These are phyloP conservation scores for Drosophila meridiana DNA, from an alignment of 2,888 invertebrate species.

Conservation along the genomic window DNA sequence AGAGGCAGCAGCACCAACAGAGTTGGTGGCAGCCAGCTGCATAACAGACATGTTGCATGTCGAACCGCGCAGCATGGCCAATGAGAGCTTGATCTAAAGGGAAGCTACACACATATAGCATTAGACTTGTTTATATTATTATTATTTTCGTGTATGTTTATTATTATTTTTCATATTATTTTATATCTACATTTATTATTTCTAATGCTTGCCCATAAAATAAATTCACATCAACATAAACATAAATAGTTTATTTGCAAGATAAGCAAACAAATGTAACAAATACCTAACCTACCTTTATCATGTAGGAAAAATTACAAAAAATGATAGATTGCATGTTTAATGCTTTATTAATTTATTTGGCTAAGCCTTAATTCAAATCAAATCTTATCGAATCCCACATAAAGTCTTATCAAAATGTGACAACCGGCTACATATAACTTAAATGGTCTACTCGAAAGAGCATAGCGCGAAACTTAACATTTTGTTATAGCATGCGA, in stretches of 20 bases:
- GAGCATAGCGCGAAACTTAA: conserved; percentile 20
- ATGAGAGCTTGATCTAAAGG: conserved; percentile 16
- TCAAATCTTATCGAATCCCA: conserved; percentile 1
- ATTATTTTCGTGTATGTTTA: not conserved
- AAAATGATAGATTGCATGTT: conserved; percentile 1
- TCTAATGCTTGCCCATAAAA: too few relatives aligned
- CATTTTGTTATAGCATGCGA: conserved; percentile 66
- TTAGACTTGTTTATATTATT: not conserved
- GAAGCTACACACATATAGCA: not conserved
- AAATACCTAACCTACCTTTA: not conserved
- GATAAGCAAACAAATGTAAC: not conserved
- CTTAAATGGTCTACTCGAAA: not conserved
- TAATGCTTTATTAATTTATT: conserved; percentile 1
- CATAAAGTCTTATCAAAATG: not conserved
- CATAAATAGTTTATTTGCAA: not conserved
- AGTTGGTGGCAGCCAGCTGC: conserved; percentile 41
- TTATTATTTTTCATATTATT: not conserved
- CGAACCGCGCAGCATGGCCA: conserved; percentile 32
- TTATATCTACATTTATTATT: too few relatives aligned
- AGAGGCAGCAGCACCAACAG: conserved; percentile 9
- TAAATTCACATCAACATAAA: too few relatives aligned
- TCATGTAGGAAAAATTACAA: conserved; percentile 1
- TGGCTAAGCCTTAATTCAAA: not conserved
- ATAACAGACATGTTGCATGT: conserved; percentile 58
- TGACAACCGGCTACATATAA: not conserved